Percentiles rank a stretch among this genome's conserved stretches.
Evolutionary conservation across 2,113 vertebrate species (phyloP).

Genomic region (Megaceryle maxima): DNA sequence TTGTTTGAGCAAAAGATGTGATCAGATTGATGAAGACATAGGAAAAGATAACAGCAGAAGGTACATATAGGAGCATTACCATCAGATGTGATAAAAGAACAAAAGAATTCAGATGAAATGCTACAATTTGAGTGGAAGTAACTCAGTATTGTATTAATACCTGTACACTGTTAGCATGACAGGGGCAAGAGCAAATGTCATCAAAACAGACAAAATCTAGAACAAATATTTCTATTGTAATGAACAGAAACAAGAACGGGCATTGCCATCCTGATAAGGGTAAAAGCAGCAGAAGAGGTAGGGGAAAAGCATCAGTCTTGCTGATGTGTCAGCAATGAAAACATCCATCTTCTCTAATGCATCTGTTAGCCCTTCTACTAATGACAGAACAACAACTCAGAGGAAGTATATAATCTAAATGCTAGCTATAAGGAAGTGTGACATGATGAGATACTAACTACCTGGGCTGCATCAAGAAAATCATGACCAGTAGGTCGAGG

Average conservation of each 20-base stretch:
- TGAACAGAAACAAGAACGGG: not conserved
- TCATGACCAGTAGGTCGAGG: too few relatives aligned
- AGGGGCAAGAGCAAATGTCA: not conserved
- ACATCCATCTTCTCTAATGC: not conserved
- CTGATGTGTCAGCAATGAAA: not conserved
- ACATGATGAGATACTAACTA: not conserved
- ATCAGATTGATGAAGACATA: not conserved
- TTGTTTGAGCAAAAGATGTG: not conserved
- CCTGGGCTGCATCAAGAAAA: too few relatives aligned
- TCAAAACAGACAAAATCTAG: not conserved
- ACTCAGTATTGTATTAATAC: not conserved
- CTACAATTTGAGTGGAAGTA: not conserved
- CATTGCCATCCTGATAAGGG: not conserved
- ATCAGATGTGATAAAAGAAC: not conserved
- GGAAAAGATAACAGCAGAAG: not conserved
- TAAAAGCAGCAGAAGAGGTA: not conserved
- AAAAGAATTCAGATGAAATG: not conserved
- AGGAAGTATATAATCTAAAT: not conserved
- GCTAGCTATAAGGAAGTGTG: not conserved
- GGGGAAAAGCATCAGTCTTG: not conserved
- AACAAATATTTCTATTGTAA: not conserved
- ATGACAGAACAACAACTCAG: not conserved
- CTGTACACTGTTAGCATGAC: fast-evolving
- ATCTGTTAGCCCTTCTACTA: not conserved
- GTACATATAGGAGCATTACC: fast-evolving